Base-by-base conservation (phyloP, 2,888 invertebrate genomes). In the Cryptus armator region DNA sequence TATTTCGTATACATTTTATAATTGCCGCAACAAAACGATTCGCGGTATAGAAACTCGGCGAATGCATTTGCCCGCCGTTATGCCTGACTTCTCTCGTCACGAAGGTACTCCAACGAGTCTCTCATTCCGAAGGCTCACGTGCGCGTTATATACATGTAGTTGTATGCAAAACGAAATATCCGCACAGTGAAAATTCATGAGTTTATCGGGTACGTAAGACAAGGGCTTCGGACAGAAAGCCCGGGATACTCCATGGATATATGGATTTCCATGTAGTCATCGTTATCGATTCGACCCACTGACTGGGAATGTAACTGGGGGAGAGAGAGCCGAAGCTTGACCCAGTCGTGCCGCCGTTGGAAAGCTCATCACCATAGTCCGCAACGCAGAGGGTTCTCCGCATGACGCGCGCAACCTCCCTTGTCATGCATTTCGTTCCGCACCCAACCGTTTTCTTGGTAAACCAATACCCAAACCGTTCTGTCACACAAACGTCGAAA, bases 221-320 rank as follows among this genome's bases (percentile, higher is more conserved):
- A n/a, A 16, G 48, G 9, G 51, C 64, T 37, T 24, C 43, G 14
- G 62, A 1, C 62, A 29, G 32, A 53, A 29, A 10, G 70, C 56
- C 64, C 70, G 74, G 77, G 74, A 76, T 75, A 75, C 51, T 71
- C 51, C 79, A 85, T 82, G 81, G 84, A 85, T 79, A 46, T 82
- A 80, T 85, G 85, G 83, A 85, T 85, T 85, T 85, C 75, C 85
- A 83, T 84, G 75, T 81, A 85, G 84, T 88, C 89, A 89, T 90
- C 89, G 88, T 86, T 90, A 91, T 91, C 91, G 91, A 91, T 91
- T 91, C 88, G 89, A 86, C 90, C 90, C 88, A 90, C 89, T 90
- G 85, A 85, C 85, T 85, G 83, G 51, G 32, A 85, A 85, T 72
- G 67, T 66, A 43, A 51, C 46, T 10, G 29, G 71, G 51, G 74